phyloP scores from a whole-genome alignment of 2,888 invertebrate genomes.

The Athetis lepigone region DNA sequence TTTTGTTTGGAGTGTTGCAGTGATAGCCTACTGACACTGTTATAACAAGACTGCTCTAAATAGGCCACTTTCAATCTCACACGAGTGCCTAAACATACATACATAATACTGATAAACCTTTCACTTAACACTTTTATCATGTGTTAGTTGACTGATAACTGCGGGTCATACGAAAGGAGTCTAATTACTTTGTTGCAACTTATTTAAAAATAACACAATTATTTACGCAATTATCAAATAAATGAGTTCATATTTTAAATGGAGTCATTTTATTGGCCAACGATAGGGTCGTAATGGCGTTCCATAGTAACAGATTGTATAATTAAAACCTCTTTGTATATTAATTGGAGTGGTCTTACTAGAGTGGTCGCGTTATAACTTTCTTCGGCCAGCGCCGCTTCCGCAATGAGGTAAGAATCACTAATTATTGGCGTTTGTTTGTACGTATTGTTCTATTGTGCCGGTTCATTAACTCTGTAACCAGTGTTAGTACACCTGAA shows the following conservation, averaged over 20 bases:
- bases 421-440: conserved; percentile 66
- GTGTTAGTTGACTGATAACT: conserved; percentile 19
- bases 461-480: conserved; percentile 70
- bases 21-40: conserved; percentile 70
- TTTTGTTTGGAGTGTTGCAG: conserved; percentile 74
- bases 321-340: neutral
- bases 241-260: neutral
- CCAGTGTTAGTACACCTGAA: conserved; percentile 58
- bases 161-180: conserved; percentile 2
- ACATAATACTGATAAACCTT: conserved; percentile 5
- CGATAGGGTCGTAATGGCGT: neutral
- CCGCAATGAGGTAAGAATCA: conserved; percentile 75
- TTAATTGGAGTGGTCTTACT: conserved; percentile 63
- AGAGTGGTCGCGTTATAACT: conserved; percentile 68
- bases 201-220: neutral
- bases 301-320: neutral
- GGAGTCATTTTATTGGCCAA: neutral
- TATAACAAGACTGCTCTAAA: conserved; percentile 66
- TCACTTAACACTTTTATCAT: conserved; percentile 23
- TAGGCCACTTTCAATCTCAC: conserved; percentile 33
- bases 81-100: conserved; percentile 4
- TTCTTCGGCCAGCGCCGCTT: conserved; percentile 64
- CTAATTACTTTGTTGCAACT: neutral
- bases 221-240: neutral
- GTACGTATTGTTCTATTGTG: conserved; percentile 71